Conservation (phyloP, 2,113 vertebrate genomes). For the Pterocles burchelli region DNA sequence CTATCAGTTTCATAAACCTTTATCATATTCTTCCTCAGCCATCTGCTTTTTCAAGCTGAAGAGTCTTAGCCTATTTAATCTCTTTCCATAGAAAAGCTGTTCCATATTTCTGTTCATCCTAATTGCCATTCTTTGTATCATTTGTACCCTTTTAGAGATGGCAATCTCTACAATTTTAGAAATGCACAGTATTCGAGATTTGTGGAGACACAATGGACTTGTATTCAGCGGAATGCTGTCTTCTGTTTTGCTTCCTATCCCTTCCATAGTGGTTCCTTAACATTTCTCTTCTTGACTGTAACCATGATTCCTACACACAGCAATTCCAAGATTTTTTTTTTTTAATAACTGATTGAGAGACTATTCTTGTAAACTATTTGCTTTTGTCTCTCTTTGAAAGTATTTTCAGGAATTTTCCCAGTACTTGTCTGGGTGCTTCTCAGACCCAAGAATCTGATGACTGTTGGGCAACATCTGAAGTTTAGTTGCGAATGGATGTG, state of each 20-base stretch:
- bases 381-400: background rate
- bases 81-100: background rate
- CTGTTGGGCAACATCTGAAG: background rate
- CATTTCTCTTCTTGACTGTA: background rate
- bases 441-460: background rate
- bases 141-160: background rate
- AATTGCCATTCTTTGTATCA: background rate
- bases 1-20: background rate
- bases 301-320: background rate
- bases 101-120: background rate
- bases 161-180: no score
- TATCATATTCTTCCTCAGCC: background rate
- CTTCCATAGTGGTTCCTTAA: background rate
- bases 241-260: background rate
- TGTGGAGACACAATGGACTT: background rate
- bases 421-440: background rate
- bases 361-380: background rate
- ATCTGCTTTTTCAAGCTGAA: slow-evolving; percentile 20
- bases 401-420: background rate
- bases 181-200: background rate
- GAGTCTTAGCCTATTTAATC: slow-evolving; percentile 14
- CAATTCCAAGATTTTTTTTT: accelerated
- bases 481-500: background rate
- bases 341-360: background rate
- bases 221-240: background rate